Base-by-base conservation (phyloP, 1,140 invertebrate genomes). In the Apocrypta bakeri region DNA sequence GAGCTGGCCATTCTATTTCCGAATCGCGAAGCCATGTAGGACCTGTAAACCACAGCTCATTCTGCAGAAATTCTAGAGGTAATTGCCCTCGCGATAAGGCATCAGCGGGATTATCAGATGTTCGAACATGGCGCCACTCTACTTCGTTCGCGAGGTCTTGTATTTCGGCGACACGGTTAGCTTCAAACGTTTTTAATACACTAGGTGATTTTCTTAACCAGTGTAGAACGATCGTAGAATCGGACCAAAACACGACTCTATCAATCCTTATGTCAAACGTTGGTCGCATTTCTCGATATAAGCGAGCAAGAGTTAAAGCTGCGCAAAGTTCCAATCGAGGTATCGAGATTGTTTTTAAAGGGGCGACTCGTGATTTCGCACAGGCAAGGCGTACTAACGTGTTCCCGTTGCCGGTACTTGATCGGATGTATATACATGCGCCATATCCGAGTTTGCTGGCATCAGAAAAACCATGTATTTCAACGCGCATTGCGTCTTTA, bases 241-340 rank as follows among this genome's bases (percentile, higher is more conserved):
- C 81, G 4, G 81, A 77, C 83, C 79, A 84, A n/a, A 84, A 74
- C 66, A 72, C 14, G 2, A 69, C 31, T 25, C n/a, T 17, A 24
- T 42, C 9, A 40, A 48, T 21, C 3, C 31, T 0, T 24, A 37
- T 14, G 0, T 66, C 61, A 17, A 66, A 8, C 8, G 31, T 6
- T 9, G 63, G 14, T 6, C 6, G 8, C 2, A 6, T 25, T 37
- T 77, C 56, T 9, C 0, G 0, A 9, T n/a, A 33, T 4, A 77
- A 37, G 33, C 33, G 14, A 7, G 89, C 84, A 7, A 92, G 80
- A n/a, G 92, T 73, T 6, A 88, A 48, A 4, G 81, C 64, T n/a
- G 33, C 73, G 80, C 86, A 88, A 24, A 94, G 84, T 85, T 94
- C 93, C 17, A 93, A 83, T 78, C 91, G 66, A 8, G 74, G 81